Percentiles rank a stretch among this genome's conserved stretches.
Conservation (phyloP, 2,797 vertebrate species). For the Hydrolagus colliei region DNA sequence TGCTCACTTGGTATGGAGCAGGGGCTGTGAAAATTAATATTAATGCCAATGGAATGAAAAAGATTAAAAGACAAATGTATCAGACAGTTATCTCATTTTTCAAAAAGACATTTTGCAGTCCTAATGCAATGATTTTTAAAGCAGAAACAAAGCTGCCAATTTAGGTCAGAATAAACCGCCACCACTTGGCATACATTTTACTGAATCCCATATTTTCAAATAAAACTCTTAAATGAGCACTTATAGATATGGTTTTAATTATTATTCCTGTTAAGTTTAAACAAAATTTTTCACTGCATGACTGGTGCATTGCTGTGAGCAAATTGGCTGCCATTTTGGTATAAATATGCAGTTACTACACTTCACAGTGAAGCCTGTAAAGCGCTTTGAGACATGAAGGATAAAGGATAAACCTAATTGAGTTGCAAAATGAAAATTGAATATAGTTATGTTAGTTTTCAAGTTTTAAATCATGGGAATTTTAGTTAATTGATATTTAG, state of each 20-base stretch:
- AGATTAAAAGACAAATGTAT: background rate
- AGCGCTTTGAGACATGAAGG: too few species aligned
- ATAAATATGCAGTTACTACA: too few species aligned
- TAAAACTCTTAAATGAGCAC: too few species aligned
- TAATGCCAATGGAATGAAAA: constrained; percentile 7
- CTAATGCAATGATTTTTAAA: background rate
- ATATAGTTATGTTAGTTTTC: background rate
- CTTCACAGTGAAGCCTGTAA: too few species aligned
- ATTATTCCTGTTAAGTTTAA: background rate
- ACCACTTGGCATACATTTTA: background rate
- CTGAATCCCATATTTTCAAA: background rate
- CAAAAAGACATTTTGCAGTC: too few species aligned
- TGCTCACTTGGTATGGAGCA: background rate
- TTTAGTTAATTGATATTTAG: too few species aligned
- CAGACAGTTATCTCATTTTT: background rate
- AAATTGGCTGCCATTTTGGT: too few species aligned
- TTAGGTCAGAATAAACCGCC: background rate
- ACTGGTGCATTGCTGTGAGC: background rate
- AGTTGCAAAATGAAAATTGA: background rate
- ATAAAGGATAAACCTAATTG: too few species aligned
- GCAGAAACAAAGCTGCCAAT: background rate
- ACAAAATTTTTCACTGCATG: background rate
- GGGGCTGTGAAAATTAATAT: background rate
- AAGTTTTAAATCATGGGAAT: too few species aligned
- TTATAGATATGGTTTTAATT: background rate